Conservation (phyloP, 2,888 invertebrate genomes). For the Drosophila histrio region DNA sequence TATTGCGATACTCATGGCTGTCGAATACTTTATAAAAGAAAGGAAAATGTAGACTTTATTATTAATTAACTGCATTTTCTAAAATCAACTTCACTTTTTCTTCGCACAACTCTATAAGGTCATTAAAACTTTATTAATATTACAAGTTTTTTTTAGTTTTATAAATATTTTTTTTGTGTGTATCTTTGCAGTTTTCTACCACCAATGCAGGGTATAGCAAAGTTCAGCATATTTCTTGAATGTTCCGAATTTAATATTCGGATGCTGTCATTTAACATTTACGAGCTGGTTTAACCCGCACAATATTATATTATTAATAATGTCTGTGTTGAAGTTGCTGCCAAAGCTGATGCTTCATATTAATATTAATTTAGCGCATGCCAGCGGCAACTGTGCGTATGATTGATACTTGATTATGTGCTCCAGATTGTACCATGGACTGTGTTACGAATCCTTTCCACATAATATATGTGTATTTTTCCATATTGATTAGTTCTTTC, state of each 20-base stretch:
- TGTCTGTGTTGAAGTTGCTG: conserved; percentile 27
- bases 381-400: conserved; percentile 39
- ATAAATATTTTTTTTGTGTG: neutral
- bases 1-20: neutral
- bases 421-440: conserved; percentile 6
- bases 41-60: neutral
- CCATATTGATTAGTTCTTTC: conserved; percentile 30
- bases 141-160: neutral
- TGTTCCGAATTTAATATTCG: conserved; percentile 36
- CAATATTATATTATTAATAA: conserved; percentile 47
- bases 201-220: conserved; percentile 19
- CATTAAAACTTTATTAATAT: neutral
- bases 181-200: neutral
- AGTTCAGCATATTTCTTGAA: neutral
- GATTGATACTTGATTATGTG: conserved; percentile 55
- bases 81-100: neutral
- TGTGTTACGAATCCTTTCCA: conserved; percentile 6
- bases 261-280: conserved; percentile 41
- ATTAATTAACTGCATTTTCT: neutral
- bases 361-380: conserved; percentile 40
- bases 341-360: conserved; percentile 26
- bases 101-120: neutral
- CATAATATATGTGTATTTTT: conserved; percentile 11
- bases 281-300: conserved; percentile 40
- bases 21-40: neutral